Evolutionary conservation across 2,113 vertebrate species (phyloP).

Genomic region (Accipiter virgatus): DNA sequence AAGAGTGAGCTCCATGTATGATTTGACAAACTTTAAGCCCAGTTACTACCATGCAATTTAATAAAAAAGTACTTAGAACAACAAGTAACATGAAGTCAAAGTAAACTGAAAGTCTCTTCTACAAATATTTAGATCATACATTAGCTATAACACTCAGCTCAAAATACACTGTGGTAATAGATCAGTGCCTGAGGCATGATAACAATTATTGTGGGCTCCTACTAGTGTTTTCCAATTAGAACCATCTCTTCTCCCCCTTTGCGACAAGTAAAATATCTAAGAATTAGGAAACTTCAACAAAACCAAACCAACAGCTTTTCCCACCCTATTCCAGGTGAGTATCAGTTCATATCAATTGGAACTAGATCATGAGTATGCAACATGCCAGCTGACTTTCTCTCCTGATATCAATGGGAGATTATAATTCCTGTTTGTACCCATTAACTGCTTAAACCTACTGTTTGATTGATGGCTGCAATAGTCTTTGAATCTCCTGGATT

Average conservation of each 20-base stretch:
- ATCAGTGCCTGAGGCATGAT: not conserved
- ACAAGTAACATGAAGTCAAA: not conserved
- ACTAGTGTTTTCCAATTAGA: not conserved
- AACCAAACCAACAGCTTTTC: not conserved
- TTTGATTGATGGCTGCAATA: not conserved
- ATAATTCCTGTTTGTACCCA: not conserved
- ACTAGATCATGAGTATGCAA: not conserved
- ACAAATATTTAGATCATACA: not conserved
- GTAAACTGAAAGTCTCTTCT: not conserved
- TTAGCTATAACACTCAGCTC: not conserved
- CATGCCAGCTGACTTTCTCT: not conserved
- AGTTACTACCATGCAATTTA: not conserved
- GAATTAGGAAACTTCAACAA: not conserved
- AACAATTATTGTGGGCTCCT: not conserved
- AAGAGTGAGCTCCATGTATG: not conserved
- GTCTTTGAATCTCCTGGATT: not conserved
- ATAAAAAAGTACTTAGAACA: not conserved
- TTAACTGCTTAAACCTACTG: not conserved
- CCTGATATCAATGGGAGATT: not conserved
- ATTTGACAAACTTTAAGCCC: not conserved
- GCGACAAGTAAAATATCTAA: not conserved
- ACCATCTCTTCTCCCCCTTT: not conserved
- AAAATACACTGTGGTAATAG: not conserved
- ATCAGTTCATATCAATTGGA: not conserved
- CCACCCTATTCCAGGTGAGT: too few species aligned